phyloP scores from a whole-genome alignment of 2,888 invertebrate species.

The Ophion ellenae region DNA sequence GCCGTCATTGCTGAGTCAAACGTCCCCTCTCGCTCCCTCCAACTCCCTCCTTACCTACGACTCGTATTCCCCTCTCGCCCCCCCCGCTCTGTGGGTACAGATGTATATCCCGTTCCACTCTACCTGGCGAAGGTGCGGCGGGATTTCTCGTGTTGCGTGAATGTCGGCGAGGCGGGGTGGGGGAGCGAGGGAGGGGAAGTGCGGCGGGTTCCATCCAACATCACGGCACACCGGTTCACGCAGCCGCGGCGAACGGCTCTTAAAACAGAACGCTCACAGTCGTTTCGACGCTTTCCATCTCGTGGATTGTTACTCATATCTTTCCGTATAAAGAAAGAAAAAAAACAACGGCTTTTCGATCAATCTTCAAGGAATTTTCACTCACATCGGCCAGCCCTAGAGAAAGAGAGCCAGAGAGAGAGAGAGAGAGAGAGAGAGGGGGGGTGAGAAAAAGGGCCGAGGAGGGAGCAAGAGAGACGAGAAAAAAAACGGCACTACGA shows the following conservation, averaged over 20 bases:
- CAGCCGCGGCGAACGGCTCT: conserved; percentile 82
- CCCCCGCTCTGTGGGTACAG: background rate
- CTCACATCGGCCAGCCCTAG: background rate
- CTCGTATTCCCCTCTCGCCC: background rate
- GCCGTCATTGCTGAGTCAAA: background rate
- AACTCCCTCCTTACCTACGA: background rate
- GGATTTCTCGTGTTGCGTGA: conserved; percentile 17
- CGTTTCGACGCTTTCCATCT: conserved; percentile 25
- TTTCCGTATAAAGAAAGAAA: background rate
- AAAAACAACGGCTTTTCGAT: background rate
- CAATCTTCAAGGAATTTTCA: background rate
- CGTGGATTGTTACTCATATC: conserved; percentile 2
- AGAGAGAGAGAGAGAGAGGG: background rate
- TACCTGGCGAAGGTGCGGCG: conserved; percentile 25
- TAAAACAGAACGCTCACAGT: conserved; percentile 42
- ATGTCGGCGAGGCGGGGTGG: background rate
- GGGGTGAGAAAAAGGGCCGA: background rate
- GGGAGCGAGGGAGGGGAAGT: conserved; percentile 46
- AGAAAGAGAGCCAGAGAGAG: background rate
- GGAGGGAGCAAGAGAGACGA: too few relatives aligned
- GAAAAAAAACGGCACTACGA: too few relatives aligned
- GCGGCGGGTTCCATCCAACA: conserved; percentile 71
- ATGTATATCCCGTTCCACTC: background rate
- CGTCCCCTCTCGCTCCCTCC: background rate
- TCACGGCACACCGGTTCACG: conserved; percentile 81